A percentile compares a stretch with the other conserved stretches of the same genome.
phyloP scores from a whole-genome alignment of 1,140 invertebrate species.

The Bombus fervidus region DNA sequence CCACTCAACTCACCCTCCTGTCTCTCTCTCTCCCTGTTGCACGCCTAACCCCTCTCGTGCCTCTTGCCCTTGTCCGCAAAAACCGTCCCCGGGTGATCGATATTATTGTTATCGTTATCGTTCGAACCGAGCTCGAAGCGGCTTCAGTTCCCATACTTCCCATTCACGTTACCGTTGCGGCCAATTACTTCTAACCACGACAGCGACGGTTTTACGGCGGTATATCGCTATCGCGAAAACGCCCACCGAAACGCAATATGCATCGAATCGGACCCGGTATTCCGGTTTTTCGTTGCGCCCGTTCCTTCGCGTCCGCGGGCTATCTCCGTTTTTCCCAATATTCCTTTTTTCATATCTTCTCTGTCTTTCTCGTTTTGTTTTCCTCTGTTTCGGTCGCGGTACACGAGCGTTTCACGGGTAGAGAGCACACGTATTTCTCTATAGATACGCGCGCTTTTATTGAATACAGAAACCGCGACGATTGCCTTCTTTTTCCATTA shows the following conservation, averaged over 20 bases:
- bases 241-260: conserved; percentile 30
- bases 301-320: conserved; percentile 25
- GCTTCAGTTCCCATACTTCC: conserved; percentile 14
- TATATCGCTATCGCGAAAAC: conserved; percentile 31
- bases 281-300: neutral
- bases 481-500: conserved; percentile 53
- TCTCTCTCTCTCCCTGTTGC: neutral
- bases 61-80: conserved; percentile 28
- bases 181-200: conserved; percentile 54
- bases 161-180: conserved; percentile 49
- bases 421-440: neutral
- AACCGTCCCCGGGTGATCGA: conserved; percentile 45
- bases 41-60: neutral
- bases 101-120: conserved; percentile 58
- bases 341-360: neutral
- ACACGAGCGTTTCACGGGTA: too few relatives aligned
- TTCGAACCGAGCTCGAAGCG: conserved; percentile 35
- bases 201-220: conserved; percentile 43
- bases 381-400: neutral
- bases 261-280: conserved; percentile 18
- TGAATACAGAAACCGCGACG: conserved; percentile 51
- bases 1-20: neutral
- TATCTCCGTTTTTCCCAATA: conserved; percentile 7
- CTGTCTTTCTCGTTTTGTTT: neutral
- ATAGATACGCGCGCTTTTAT: conserved; percentile 25